Percentiles rank a stretch among this genome's conserved stretches.
Evolutionary conservation across 2,797 vertebrate species (phyloP).

Genomic region (Lepilemur septentrionalis): DNA sequence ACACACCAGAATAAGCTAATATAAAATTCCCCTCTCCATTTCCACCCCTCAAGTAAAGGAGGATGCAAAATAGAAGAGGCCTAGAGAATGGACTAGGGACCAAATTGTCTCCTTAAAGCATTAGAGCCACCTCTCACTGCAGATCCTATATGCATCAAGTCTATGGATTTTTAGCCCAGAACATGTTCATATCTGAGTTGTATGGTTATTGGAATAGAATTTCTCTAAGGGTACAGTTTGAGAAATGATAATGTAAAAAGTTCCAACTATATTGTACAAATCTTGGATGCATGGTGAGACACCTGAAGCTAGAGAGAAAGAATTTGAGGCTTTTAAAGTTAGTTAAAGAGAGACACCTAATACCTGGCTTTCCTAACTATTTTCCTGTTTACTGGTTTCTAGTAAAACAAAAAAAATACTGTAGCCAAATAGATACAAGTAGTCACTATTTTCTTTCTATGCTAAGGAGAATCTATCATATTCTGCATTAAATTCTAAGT

Average conservation of each 20-base stretch:
- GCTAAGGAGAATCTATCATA: background rate
- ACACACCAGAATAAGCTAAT: background rate
- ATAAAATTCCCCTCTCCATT: background rate
- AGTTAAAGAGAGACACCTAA: background rate
- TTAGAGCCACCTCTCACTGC: background rate
- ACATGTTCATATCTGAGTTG: background rate
- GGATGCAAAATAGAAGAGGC: background rate
- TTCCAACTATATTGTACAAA: background rate
- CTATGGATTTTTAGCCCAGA: background rate
- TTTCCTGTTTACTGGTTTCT: background rate
- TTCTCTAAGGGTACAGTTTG: background rate
- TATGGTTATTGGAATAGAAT: background rate
- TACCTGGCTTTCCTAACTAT: background rate
- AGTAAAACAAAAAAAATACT: background rate
- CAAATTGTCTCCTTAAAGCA: background rate
- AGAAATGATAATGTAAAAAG: background rate
- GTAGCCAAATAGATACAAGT: background rate
- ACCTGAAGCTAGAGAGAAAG: background rate
- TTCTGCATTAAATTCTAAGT: background rate
- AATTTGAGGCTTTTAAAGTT: background rate
- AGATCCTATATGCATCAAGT: background rate
- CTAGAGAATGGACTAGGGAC: background rate
- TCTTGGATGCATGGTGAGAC: background rate
- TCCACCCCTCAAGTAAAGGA: background rate
- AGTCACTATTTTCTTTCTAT: background rate